Conservation (phyloP, 2,113 vertebrate species). For the Recurvirostra avosetta region DNA sequence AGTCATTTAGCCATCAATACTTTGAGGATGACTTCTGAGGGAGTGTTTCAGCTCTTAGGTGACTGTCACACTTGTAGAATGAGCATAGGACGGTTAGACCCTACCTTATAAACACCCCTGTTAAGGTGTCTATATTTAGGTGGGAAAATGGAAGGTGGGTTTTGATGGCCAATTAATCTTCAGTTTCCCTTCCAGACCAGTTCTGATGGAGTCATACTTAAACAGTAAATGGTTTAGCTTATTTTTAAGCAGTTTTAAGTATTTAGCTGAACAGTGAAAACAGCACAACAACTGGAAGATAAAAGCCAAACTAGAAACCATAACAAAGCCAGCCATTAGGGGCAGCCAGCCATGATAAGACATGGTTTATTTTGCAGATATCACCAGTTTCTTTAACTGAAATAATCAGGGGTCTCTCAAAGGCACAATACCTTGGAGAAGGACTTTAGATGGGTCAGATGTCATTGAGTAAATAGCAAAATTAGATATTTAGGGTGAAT, state of each 20-base stretch:
- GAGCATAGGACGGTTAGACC: not conserved
- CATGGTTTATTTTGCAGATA: not conserved
- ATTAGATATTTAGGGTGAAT: not conserved
- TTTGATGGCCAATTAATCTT: not conserved
- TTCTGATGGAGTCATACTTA: not conserved
- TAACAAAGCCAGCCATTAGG: not conserved
- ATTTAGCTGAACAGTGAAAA: not conserved
- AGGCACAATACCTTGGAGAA: not conserved
- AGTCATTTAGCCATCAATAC: not conserved
- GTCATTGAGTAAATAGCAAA: not conserved
- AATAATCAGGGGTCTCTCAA: not conserved
- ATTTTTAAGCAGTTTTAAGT: not conserved
- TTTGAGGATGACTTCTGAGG: not conserved
- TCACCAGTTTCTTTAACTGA: not conserved
- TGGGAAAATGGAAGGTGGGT: not conserved
- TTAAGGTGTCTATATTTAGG: not conserved
- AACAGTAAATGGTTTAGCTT: not conserved
- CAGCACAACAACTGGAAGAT: not conserved
- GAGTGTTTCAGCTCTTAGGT: not conserved
- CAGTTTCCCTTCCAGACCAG: not conserved
- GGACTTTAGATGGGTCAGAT: not conserved
- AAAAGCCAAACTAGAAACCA: not conserved
- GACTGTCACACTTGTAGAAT: not conserved
- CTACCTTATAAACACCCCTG: not conserved
- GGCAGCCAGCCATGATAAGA: not conserved